Evolutionary conservation across 2,797 vertebrate genomes (phyloP).

Genomic region (Enteromius afrohamiltoni): DNA sequence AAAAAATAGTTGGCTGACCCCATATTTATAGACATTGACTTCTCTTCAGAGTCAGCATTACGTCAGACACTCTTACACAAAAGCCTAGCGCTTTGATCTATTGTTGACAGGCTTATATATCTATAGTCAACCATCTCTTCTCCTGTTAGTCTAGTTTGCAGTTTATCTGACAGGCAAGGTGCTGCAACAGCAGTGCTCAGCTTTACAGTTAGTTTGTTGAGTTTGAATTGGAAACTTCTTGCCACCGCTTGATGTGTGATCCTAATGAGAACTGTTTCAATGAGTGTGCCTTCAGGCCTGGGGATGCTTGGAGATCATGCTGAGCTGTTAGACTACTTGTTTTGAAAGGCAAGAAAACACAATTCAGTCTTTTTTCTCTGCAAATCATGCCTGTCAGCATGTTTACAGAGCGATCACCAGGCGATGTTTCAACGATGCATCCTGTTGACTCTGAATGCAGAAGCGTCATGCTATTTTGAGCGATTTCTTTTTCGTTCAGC

Average conservation of each 20-base stretch:
- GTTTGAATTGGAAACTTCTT: constrained; percentile 19
- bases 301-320: constrained; percentile 30
- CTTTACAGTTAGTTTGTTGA: constrained; percentile 14
- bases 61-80: constrained; percentile 10
- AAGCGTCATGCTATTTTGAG: constrained; percentile 23
- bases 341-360: constrained; percentile 34
- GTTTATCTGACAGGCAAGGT: neutral
- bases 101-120: neutral
- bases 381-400: constrained; percentile 25
- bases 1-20: neutral
- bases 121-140: constrained; percentile 6
- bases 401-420: constrained; percentile 42
- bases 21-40: neutral
- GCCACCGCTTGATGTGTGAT: constrained; percentile 16
- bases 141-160: neutral
- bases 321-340: constrained; percentile 38
- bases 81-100: neutral
- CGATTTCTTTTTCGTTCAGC: constrained; percentile 35
- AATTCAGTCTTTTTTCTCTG: constrained; percentile 32
- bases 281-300: constrained; percentile 32
- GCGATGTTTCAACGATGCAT: constrained; percentile 30
- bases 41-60: constrained; percentile 11
- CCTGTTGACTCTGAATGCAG: constrained; percentile 37
- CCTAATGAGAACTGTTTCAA: constrained; percentile 38
- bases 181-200: neutral